Evolutionary conservation across 2,888 invertebrate species (phyloP).

Genomic region (Parascotia fuliginaria): DNA sequence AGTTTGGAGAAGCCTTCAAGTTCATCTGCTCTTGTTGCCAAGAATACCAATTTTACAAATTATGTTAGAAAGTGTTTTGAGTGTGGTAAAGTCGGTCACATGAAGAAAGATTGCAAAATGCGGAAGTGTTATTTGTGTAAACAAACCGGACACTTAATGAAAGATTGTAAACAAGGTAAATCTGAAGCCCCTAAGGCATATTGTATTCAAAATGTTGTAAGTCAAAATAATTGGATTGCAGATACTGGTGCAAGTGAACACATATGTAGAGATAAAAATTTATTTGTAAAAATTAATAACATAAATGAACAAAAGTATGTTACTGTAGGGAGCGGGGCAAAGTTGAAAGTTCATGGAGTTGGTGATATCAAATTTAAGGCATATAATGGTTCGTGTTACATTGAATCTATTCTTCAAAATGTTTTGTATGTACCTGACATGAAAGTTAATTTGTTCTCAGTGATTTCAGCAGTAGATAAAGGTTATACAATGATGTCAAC

Average conservation of each 20-base stretch:
- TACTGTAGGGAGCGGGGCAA: neutral
- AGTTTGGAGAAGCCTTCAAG: neutral
- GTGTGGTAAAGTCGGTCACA: neutral
- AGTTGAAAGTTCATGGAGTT: neutral
- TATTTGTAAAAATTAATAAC: neutral
- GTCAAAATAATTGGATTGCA: neutral
- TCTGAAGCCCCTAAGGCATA: neutral
- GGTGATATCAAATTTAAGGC: neutral
- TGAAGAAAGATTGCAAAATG: neutral
- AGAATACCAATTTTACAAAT: too few relatives aligned
- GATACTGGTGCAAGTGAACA: neutral
- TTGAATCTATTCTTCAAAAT: neutral
- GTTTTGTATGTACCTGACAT: slow-evolving; percentile 1
- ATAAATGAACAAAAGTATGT: neutral
- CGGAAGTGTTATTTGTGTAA: neutral
- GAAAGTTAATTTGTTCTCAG: slow-evolving; percentile 4
- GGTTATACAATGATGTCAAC: neutral
- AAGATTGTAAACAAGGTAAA: neutral
- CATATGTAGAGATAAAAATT: neutral
- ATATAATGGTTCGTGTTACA: neutral
- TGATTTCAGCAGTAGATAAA: neutral
- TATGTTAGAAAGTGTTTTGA: neutral
- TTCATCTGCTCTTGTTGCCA: too few relatives aligned
- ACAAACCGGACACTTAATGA: neutral
- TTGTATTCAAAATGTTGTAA: neutral